Conservation (phyloP, 2,797 vertebrate genomes). For the Microhierax caerulescens region DNA sequence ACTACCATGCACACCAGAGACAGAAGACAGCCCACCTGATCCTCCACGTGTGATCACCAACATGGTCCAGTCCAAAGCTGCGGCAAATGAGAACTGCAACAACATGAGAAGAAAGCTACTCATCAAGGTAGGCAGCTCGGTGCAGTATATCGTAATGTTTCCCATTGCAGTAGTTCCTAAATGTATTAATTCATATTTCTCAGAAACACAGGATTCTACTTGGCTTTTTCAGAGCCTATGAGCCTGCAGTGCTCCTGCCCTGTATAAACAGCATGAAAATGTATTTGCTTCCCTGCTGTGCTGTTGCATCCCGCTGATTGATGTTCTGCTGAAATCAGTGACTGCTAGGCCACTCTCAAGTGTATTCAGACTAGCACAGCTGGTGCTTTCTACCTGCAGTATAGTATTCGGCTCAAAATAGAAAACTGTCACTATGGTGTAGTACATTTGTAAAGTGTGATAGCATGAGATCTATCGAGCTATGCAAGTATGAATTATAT, state of each 20-base stretch:
- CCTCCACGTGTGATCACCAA: slow-evolving; percentile 17
- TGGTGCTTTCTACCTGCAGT: neutral
- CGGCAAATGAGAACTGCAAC: slow-evolving; percentile 73
- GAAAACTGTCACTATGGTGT: neutral
- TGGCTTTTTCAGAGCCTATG: neutral
- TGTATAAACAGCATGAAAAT: neutral
- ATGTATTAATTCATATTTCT: neutral
- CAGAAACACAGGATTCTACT: neutral
- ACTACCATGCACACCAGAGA: slow-evolving; percentile 35
- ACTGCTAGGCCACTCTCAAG: neutral
- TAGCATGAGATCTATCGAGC: neutral
- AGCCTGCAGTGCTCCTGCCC: neutral
- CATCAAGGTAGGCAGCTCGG: slow-evolving; percentile 79
- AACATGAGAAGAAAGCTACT: slow-evolving; percentile 80
- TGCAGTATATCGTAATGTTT: neutral
- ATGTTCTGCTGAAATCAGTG: neutral
- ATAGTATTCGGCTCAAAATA: neutral
- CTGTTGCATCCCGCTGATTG: neutral
- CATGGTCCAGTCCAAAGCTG: slow-evolving; percentile 18
- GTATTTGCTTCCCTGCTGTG: neutral
- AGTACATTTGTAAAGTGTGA: neutral
- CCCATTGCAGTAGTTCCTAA: neutral
- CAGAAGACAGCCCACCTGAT: slow-evolving; percentile 23
- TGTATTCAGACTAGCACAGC: neutral
- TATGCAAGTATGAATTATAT: neutral